phyloP scores from a whole-genome alignment of 1,140 invertebrate genomes.

The Drosophila pectinifera region DNA sequence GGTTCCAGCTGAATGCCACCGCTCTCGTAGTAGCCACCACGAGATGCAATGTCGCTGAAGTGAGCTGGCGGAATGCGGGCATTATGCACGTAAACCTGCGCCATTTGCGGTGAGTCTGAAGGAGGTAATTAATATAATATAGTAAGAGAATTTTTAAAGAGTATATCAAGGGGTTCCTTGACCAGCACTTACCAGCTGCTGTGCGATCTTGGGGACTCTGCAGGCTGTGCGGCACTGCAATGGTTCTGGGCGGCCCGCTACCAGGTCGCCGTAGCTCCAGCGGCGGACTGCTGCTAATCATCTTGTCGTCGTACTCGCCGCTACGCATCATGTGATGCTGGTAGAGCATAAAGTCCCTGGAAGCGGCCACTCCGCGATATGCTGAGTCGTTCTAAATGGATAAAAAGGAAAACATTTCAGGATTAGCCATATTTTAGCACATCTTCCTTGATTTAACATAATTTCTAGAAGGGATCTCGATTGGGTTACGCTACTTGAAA shows the following conservation, averaged over 20 bases:
- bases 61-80: slow-evolving; percentile 85
- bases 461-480: slow-evolving; percentile 28
- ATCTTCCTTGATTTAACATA: too few relatives aligned
- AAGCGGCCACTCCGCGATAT: slow-evolving; percentile 80
- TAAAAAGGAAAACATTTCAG: not conserved
- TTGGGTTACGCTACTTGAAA: slow-evolving; percentile 78
- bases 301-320: slow-evolving; percentile 82
- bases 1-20: slow-evolving; percentile 85
- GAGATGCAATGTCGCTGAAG: slow-evolving; percentile 75
- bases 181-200: slow-evolving; percentile 88
- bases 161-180: too few relatives aligned
- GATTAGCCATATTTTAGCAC: not conserved
- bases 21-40: slow-evolving; percentile 67
- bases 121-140: not conserved
- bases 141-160: not conserved
- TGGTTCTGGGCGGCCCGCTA: slow-evolving; percentile 71
- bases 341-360: slow-evolving; percentile 87
- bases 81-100: slow-evolving; percentile 88
- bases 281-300: slow-evolving; percentile 89
- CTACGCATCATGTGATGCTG: slow-evolving; percentile 89
- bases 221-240: slow-evolving; percentile 86
- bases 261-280: slow-evolving; percentile 89
- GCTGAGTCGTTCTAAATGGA: slow-evolving; percentile 87
- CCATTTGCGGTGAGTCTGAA: slow-evolving; percentile 89
- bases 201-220: slow-evolving; percentile 91